Conservation (phyloP, 2,113 vertebrate species). For the Gavialis gangeticus region DNA sequence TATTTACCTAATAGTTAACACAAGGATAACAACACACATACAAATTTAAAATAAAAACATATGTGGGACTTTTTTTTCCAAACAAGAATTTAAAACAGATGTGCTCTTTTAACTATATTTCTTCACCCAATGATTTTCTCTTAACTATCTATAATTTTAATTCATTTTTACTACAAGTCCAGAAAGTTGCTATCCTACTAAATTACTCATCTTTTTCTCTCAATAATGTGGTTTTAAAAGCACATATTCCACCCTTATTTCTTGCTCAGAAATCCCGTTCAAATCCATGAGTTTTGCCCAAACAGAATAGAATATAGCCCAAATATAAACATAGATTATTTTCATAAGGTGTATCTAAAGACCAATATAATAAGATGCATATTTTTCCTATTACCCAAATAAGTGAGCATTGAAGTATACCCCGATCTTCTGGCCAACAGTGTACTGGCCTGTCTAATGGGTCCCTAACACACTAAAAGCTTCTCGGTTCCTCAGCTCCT, state of each 20-base stretch:
- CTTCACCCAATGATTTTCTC: slow-evolving; percentile 78
- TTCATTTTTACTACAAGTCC: slow-evolving; percentile 35
- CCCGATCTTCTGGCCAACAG: not conserved
- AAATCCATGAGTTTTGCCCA: slow-evolving; percentile 7
- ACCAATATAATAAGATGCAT: not conserved
- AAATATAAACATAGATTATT: not conserved
- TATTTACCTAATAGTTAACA: slow-evolving; percentile 85
- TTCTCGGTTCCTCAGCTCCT: not conserved
- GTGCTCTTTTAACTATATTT: slow-evolving; percentile 82
- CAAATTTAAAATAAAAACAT: slow-evolving; percentile 86
- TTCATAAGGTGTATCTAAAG: slow-evolving; percentile 19
- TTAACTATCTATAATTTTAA: slow-evolving; percentile 78
- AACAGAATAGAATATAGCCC: not conserved
- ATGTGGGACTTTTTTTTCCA: slow-evolving; percentile 70
- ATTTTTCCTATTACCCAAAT: not conserved
- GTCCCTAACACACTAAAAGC: not conserved
- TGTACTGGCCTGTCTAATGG: not conserved
- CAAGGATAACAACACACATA: slow-evolving; percentile 83
- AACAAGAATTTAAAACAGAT: slow-evolving; percentile 84
- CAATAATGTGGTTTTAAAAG: slow-evolving; percentile 47
- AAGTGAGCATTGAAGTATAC: slow-evolving; percentile 5
- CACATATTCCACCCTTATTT: slow-evolving; percentile 47
- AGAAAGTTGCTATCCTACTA: slow-evolving; percentile 28
- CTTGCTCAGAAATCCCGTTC: slow-evolving; percentile 33
- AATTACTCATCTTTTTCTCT: slow-evolving; percentile 59